A percentile compares a stretch with the other conserved stretches of the same genome.
Evolutionary conservation across 2,888 invertebrate species (phyloP).

Genomic region (Iphiclides podalirius): DNA sequence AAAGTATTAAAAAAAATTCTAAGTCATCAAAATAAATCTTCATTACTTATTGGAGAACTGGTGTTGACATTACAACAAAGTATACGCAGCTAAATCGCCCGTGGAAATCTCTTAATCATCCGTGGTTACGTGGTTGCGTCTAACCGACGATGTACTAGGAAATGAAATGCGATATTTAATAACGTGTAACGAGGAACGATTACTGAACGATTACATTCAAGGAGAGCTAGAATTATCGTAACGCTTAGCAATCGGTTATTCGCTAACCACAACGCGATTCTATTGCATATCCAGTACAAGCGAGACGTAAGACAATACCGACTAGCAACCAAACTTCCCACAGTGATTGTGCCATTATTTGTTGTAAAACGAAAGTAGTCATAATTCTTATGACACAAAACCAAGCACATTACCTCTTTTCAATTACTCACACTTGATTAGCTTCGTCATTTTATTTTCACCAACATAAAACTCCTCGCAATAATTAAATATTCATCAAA

Average conservation of each 20-base stretch:
- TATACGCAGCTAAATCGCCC: background rate
- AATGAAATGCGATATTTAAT: background rate
- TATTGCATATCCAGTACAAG: slow-evolving; percentile 2
- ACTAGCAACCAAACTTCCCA: slow-evolving; percentile 1
- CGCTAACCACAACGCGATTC: background rate
- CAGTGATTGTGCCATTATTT: slow-evolving; percentile 8
- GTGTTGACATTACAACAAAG: too few relatives aligned
- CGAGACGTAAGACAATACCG: slow-evolving; percentile 1
- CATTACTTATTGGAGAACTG: too few relatives aligned
- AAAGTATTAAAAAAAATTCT: too few relatives aligned
- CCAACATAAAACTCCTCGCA: too few relatives aligned
- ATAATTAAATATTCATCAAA: too few relatives aligned
- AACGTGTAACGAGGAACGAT: slow-evolving; percentile 7
- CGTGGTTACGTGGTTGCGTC: background rate
- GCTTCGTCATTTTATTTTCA: too few relatives aligned
- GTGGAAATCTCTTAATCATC: too few relatives aligned
- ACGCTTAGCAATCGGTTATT: background rate
- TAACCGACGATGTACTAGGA: slow-evolving; percentile 2
- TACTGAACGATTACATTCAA: slow-evolving; percentile 20
- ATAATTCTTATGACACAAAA: too few relatives aligned
- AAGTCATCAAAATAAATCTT: too few relatives aligned
- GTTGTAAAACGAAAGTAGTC: too few relatives aligned
- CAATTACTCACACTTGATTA: too few relatives aligned
- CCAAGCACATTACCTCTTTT: too few relatives aligned
- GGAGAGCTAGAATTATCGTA: slow-evolving; percentile 18